These are phyloP conservation scores for Xenopus laevis DNA, from an alignment of 2,113 vertebrate genomes.

Conservation along the genomic window DNA sequence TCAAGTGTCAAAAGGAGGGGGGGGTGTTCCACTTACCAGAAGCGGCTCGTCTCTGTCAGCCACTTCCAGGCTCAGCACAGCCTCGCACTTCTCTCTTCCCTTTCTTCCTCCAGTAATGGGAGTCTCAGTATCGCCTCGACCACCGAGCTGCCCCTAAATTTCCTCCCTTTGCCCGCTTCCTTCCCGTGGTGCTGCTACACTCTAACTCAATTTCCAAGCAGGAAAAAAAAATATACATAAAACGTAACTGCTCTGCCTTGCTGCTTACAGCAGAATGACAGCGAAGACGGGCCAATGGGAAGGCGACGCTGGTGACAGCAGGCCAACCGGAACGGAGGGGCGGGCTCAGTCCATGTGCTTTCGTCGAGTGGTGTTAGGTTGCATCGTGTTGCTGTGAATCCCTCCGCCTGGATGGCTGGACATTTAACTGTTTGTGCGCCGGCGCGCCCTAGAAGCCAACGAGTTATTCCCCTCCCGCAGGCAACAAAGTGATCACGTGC, in stretches of 20 bases:
- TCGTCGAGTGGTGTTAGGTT: conserved; percentile 7
- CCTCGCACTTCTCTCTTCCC: neutral
- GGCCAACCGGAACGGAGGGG: conserved; percentile 20
- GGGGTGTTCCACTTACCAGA: conserved; percentile 2
- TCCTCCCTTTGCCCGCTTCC: neutral
- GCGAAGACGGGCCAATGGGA: neutral
- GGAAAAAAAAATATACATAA: conserved; percentile 7
- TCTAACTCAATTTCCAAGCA: conserved; percentile 22
- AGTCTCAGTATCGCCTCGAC: neutral
- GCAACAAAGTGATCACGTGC: too few relatives aligned
- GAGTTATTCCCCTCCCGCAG: too few relatives aligned
- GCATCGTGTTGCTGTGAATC: conserved; percentile 38
- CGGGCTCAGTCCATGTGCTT: neutral
- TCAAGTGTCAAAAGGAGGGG: neutral
- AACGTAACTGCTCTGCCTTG: conserved; percentile 11
- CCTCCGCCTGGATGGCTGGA: conserved; percentile 34
- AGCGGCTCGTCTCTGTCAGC: neutral
- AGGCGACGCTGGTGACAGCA: neutral
- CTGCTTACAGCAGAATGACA: neutral
- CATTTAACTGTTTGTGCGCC: conserved; percentile 13
- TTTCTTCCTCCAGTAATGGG: neutral
- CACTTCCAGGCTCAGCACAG: neutral
- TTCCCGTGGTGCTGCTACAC: conserved; percentile 20
- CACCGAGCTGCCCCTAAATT: neutral
- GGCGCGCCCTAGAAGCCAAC: too few relatives aligned